Evolutionary conservation across 2,797 vertebrate species (phyloP).

Genomic region (Epinephelus malabaricus): DNA sequence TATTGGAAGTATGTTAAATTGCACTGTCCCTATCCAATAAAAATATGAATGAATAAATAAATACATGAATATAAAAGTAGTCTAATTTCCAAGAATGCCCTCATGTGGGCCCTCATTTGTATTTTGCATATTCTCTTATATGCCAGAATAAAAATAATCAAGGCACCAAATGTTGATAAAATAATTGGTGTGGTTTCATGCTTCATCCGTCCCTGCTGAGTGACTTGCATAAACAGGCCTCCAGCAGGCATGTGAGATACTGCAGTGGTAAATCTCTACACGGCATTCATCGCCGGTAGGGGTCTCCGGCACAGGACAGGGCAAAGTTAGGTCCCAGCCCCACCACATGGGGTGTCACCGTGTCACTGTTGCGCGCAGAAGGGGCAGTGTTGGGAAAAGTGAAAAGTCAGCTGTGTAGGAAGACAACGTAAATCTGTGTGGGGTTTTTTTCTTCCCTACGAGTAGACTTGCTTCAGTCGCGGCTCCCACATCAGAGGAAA

Average conservation of each 20-base stretch:
- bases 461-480: background rate
- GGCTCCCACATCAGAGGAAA: slow-evolving; percentile 32
- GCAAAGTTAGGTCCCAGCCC: slow-evolving; percentile 50
- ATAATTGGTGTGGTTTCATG: background rate
- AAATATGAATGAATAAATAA: too few relatives aligned
- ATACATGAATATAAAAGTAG: background rate
- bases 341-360: slow-evolving; percentile 64
- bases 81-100: background rate
- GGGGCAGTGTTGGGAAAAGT: slow-evolving; percentile 48
- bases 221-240: slow-evolving; percentile 17
- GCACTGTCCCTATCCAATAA: too few relatives aligned
- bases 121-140: background rate
- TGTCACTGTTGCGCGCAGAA: slow-evolving; percentile 51
- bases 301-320: slow-evolving; percentile 66
- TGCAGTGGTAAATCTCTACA: slow-evolving; percentile 7
- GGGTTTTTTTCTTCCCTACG: background rate
- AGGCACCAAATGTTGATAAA: background rate
- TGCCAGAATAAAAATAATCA: background rate
- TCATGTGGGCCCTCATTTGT: background rate
- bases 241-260: background rate
- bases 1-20: too few relatives aligned
- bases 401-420: slow-evolving; percentile 47
- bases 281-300: slow-evolving; percentile 65
- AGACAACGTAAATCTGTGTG: background rate
- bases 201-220: background rate